phyloP scores from a whole-genome alignment of 2,113 vertebrate genomes.

The Lanius collurio region DNA sequence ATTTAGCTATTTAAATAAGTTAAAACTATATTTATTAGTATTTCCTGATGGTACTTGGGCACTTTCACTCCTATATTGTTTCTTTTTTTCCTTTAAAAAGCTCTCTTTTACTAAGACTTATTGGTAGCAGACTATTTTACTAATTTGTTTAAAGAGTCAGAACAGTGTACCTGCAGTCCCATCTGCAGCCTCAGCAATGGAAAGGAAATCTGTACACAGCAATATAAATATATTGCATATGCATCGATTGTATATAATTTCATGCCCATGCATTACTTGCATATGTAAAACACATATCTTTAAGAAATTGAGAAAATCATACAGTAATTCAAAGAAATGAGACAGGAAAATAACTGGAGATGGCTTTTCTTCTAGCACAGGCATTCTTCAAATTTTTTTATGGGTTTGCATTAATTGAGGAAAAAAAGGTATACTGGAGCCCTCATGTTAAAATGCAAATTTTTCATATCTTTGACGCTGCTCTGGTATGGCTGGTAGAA shows the following conservation, averaged over 20 bases:
- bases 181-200: constrained; percentile 1
- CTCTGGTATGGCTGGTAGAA: neutral
- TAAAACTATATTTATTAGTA: neutral
- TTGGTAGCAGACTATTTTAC: constrained; percentile 13
- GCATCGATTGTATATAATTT: neutral
- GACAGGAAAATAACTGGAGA: neutral
- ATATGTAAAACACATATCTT: neutral
- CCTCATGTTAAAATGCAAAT: neutral
- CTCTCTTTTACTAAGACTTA: neutral
- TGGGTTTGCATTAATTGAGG: neutral
- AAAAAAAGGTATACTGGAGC: rapidly evolving
- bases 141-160: constrained; percentile 23
- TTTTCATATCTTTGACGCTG: neutral
- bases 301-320: neutral
- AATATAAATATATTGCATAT: constrained; percentile 4
- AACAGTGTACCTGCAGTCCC: neutral
- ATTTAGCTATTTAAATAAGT: constrained; percentile 31
- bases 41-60: neutral
- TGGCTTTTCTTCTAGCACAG: neutral
- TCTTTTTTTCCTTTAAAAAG: constrained; percentile 28
- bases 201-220: neutral
- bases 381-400: neutral
- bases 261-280: neutral
- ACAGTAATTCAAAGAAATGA: neutral
- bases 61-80: neutral